Evolutionary conservation across 1,140 invertebrate genomes (phyloP).

Genomic region (Maniola jurtina): DNA sequence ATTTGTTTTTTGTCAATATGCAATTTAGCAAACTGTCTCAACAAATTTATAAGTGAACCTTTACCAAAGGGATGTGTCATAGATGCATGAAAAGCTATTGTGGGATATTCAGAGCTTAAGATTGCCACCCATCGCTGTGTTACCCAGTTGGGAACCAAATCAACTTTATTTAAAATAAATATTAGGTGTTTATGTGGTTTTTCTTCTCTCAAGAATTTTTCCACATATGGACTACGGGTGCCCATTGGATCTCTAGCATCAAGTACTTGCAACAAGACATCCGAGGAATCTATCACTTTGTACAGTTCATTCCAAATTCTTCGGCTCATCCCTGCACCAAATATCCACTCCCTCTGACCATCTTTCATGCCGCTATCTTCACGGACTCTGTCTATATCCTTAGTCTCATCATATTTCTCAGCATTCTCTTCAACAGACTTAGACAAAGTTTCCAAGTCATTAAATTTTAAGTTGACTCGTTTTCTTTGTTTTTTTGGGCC

Average conservation of each 20-base stretch:
- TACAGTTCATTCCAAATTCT: slow-evolving; percentile 99
- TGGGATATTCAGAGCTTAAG: slow-evolving; percentile 96
- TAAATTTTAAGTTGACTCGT: slow-evolving; percentile 89
- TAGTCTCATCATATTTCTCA: slow-evolving; percentile 87
- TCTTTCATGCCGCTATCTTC: slow-evolving; percentile 90
- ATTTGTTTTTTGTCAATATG: slow-evolving; percentile 98
- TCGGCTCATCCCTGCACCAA: slow-evolving; percentile 96
- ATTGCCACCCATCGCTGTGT: slow-evolving; percentile 97
- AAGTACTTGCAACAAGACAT: slow-evolving; percentile 96
- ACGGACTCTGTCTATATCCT: slow-evolving; percentile 90
- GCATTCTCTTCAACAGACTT: slow-evolving; percentile 84
- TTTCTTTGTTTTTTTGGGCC: slow-evolving; percentile 96
- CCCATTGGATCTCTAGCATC: slow-evolving; percentile 98
- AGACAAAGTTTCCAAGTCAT: slow-evolving; percentile 85
- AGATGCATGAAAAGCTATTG: slow-evolving; percentile 98
- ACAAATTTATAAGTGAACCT: slow-evolving; percentile 96
- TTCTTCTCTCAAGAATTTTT: slow-evolving; percentile 92
- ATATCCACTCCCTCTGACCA: slow-evolving; percentile 90
- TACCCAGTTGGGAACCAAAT: slow-evolving; percentile 97
- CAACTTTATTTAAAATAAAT: slow-evolving; percentile 97
- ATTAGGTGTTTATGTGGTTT: slow-evolving; percentile 97
- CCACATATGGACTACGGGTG: slow-evolving; percentile 95
- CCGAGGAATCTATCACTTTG: slow-evolving; percentile 99
- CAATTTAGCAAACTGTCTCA: slow-evolving; percentile 97
- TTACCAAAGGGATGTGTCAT: slow-evolving; percentile 99